A percentile compares a stretch with the other conserved stretches of the same genome.
These are phyloP conservation scores for Axinella damicornis DNA, from an alignment of 37 sponge, comb jelly and placozoan genomes.

Conservation along the genomic window DNA sequence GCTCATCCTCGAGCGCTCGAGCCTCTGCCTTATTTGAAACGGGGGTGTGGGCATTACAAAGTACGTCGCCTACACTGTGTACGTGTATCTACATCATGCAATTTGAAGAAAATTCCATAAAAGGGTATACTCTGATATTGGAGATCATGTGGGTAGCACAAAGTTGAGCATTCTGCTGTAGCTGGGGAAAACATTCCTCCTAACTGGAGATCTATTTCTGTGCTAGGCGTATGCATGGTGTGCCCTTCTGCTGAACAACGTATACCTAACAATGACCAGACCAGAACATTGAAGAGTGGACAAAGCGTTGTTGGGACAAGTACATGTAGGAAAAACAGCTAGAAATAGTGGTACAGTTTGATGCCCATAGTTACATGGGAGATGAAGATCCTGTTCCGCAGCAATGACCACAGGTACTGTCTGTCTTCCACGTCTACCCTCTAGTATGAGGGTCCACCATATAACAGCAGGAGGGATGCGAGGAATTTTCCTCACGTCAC, in stretches of 20 bases:
- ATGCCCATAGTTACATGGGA: constrained; percentile 14
- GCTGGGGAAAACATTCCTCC: no score
- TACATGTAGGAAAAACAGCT: constrained; percentile 79
- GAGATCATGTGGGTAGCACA: no score
- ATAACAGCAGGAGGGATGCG: no score
- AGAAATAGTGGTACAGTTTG: constrained; percentile 65
- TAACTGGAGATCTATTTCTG: constrained; percentile 80
- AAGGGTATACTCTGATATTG: no score
- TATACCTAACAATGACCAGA: constrained; percentile 62
- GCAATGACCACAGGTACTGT: neutral
- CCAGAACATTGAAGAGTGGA: constrained; percentile 69
- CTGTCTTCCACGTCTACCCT: no score
- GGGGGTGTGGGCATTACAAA: no score
- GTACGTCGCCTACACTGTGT: no score
- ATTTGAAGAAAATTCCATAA: neutral
- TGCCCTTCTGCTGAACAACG: constrained; percentile 2
- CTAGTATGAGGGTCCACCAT: no score
- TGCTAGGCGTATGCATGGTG: constrained; percentile 12
- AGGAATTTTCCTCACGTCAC: no score
- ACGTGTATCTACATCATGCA: no score
- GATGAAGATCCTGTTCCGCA: neutral
- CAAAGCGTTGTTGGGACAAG: constrained; percentile 63
- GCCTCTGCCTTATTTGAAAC: no score
- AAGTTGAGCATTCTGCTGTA: no score
- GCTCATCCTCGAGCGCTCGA: neutral